Conservation (phyloP, 2,113 vertebrate species). For the Triplophysa tibetana region DNA sequence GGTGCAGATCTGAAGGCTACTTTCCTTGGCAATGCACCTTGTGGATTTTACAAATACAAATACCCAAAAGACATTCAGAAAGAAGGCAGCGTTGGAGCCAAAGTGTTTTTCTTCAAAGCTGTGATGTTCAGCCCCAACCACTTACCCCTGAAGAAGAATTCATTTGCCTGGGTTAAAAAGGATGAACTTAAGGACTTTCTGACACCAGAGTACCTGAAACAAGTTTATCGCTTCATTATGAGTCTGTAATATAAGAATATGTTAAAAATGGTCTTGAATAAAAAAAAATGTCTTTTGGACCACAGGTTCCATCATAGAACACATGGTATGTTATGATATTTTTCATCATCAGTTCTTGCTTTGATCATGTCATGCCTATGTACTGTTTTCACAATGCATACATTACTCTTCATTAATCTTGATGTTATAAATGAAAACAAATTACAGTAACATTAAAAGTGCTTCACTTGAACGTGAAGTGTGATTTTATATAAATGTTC, state of each 20-base stretch:
- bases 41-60: constrained; percentile 94
- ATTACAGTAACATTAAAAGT: neutral
- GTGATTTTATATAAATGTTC: neutral
- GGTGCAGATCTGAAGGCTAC: constrained; percentile 79
- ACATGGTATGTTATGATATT: neutral
- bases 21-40: constrained; percentile 90
- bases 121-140: constrained; percentile 71
- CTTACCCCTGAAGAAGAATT: constrained; percentile 48
- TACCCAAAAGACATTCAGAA: constrained; percentile 80
- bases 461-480: too few relatives aligned
- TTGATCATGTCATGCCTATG: neutral
- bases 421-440: neutral
- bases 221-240: constrained; percentile 82
- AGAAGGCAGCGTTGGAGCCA: constrained; percentile 78
- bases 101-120: constrained; percentile 98
- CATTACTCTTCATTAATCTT: neutral
- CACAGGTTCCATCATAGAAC: neutral
- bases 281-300: neutral
- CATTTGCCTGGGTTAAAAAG: constrained; percentile 84
- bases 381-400: neutral
- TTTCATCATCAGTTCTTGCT: neutral
- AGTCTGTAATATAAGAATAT: constrained; percentile 70
- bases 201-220: constrained; percentile 82
- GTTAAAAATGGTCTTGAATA: neutral
- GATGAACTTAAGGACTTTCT: constrained; percentile 85